Conservation (phyloP, 2,797 vertebrate species). For the Sebastolobus alascanus region DNA sequence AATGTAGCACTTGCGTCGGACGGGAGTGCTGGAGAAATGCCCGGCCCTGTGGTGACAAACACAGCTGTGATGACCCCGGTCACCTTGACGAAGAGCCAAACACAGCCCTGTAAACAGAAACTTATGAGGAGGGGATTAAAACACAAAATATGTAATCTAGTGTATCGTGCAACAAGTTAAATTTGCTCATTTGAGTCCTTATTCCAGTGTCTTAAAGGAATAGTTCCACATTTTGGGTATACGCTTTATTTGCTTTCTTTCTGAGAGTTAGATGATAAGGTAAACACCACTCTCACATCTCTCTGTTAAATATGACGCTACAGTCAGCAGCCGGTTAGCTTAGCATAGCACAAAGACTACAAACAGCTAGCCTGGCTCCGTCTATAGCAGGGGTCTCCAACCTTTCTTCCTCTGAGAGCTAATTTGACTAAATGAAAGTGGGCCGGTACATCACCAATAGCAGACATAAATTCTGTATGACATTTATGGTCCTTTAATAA, state of each 20-base stretch:
- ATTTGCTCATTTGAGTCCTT: background rate
- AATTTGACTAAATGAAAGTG: no score
- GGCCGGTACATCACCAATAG: no score
- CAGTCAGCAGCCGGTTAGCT: background rate
- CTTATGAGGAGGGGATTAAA: constrained; percentile 32
- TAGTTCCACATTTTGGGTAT: no score
- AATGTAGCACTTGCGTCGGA: constrained; percentile 53
- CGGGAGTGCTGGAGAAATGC: constrained; percentile 56
- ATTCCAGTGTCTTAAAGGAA: background rate
- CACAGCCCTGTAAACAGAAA: constrained; percentile 38
- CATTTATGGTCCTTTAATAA: no score
- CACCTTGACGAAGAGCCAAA: constrained; percentile 57
- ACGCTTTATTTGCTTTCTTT: no score
- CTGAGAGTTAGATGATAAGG: background rate
- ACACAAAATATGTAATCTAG: background rate
- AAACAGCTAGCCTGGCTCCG: background rate
- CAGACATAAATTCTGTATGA: no score
- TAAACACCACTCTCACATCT: background rate
- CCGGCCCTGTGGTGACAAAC: constrained; percentile 53
- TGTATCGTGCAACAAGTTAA: background rate
- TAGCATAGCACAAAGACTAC: background rate
- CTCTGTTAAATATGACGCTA: background rate
- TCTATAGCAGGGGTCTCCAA: no score
- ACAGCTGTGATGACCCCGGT: constrained; percentile 58
- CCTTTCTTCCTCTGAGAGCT: no score